phyloP scores from a whole-genome alignment of 2,113 vertebrate genomes.

The Aramus guarauna region DNA sequence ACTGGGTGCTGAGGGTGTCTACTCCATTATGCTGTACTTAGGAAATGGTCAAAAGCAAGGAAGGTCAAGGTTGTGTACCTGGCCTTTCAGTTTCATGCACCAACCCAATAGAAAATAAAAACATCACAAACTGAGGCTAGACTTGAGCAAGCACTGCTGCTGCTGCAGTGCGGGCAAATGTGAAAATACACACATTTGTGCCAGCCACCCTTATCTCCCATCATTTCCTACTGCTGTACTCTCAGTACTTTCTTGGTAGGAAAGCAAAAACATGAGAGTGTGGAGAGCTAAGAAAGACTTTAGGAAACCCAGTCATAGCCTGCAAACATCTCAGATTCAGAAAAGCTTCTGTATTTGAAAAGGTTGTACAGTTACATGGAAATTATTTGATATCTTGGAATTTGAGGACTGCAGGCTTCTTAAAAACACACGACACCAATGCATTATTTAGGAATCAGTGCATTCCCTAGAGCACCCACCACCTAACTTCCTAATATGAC shows the following conservation, averaged over 20 bases:
- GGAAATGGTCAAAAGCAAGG: not conserved
- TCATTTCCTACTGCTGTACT: not conserved
- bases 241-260: not conserved
- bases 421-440: not conserved
- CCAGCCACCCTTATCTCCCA: not conserved
- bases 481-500: not conserved
- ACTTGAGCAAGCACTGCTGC: not conserved
- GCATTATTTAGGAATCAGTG: not conserved
- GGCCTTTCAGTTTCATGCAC: not conserved
- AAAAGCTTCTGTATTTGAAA: not conserved
- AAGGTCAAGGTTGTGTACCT: not conserved
- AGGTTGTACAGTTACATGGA: not conserved
- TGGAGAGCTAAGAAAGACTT: not conserved
- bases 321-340: not conserved
- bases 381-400: not conserved
- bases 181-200: not conserved
- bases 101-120: not conserved
- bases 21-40: not conserved
- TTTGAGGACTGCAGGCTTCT: not conserved
- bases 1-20: not conserved
- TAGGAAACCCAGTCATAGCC: not conserved
- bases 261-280: fast-evolving
- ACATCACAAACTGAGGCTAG: not conserved
- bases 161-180: not conserved
- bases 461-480: not conserved